A percentile compares a stretch with the other conserved stretches of the same genome.
Conservation (phyloP, 2,888 invertebrate species). For the Invenusta paracnida region DNA sequence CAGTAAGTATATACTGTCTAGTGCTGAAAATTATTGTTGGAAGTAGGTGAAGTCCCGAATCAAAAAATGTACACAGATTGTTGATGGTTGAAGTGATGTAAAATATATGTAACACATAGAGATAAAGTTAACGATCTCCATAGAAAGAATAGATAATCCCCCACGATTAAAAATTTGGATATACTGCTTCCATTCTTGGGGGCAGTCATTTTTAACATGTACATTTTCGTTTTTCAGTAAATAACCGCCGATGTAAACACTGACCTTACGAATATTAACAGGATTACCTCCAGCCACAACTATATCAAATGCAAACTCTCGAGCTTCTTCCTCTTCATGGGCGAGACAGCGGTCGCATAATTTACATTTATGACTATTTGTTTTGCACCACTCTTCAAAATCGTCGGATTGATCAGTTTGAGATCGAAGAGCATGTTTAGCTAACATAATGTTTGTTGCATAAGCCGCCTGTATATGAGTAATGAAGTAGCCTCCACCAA, state of each 20-base stretch:
- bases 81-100: neutral
- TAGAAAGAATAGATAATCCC: neutral
- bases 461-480: neutral
- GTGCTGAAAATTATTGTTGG: neutral
- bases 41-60: neutral
- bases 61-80: neutral
- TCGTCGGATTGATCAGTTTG: neutral
- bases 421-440: neutral
- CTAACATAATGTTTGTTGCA: neutral
- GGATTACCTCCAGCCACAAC: neutral
- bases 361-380: neutral
- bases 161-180: neutral
- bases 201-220: neutral
- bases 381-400: neutral
- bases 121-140: neutral
- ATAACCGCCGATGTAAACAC: neutral
- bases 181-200: neutral
- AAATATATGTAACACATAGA: neutral
- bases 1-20: neutral
- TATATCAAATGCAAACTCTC: neutral
- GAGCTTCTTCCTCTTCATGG: neutral
- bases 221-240: neutral
- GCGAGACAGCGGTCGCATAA: neutral
- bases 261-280: neutral
- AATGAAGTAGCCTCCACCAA: neutral